A percentile compares a stretch with the other conserved stretches of the same genome.
phyloP scores from a whole-genome alignment of 1,140 invertebrate species.

The Saccostrea cuccullata region DNA sequence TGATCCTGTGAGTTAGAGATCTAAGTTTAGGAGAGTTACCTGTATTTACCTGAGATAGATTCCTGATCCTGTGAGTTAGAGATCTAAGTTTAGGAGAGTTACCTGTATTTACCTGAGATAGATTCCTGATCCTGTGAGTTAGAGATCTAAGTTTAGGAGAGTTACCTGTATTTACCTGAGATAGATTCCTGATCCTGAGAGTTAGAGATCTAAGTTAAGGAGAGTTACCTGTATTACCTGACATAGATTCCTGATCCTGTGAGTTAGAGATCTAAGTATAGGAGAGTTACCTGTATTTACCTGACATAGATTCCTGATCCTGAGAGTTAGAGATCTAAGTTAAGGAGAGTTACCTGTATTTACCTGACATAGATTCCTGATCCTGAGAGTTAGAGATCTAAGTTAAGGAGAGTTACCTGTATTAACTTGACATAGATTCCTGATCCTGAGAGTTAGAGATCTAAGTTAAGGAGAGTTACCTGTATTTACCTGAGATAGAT shows the following conservation, averaged over 20 bases:
- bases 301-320: slow-evolving; percentile 56
- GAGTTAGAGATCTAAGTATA: neutral
- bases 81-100: too few relatives aligned
- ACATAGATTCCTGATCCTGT: slow-evolving; percentile 54
- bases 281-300: too few relatives aligned
- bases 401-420: too few relatives aligned
- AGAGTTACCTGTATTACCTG: slow-evolving; percentile 44
- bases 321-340: slow-evolving; percentile 1
- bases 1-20: too few relatives aligned
- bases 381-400: slow-evolving; percentile 38
- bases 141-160: too few relatives aligned
- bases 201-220: neutral
- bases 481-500: too few relatives aligned
- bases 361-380: slow-evolving; percentile 60
- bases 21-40: too few relatives aligned
- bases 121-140: slow-evolving; percentile 47
- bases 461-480: too few relatives aligned
- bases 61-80: slow-evolving; percentile 44
- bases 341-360: neutral
- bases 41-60: slow-evolving; percentile 54
- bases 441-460: slow-evolving; percentile 47
- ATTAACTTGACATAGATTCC: slow-evolving; percentile 61
- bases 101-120: too few relatives aligned
- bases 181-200: slow-evolving; percentile 56
- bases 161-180: slow-evolving; percentile 49